Base-by-base conservation (phyloP, 2,797 vertebrate species). In the Choloepus didactylus region DNA sequence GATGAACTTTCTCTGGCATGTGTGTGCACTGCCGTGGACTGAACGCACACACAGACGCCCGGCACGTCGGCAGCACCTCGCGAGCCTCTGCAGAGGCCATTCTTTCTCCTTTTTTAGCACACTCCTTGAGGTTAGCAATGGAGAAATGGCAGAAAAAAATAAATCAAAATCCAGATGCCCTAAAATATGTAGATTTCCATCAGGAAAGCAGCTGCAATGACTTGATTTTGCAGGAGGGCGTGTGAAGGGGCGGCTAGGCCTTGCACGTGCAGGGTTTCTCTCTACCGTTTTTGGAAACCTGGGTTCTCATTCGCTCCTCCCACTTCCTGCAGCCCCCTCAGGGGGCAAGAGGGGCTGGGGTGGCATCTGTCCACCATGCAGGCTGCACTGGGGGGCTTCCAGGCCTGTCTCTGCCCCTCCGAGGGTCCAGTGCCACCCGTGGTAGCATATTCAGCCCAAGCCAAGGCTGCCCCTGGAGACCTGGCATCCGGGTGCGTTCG, bases 401-500 rank as follows among this genome's bases (percentile, higher is more conserved):
- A 10, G 29, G 3, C 49, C 35, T 5, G 69, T 54, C 35, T 49
- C 3, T 3, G n/a, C 83, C 29, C 23, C 41, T 2, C 7, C 23
- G 10, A 69, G 77, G 46, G 46, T 0, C 41, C 2, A 12, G 2
- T 0, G 46, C 35, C 9, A 4, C 84, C 64, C 25, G 66, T 1
- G 16, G 35, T 1, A 31, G 31, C 0, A 0, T 5, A 19, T 19
- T 35, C n/a, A 51, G 54, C 54, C 0, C 12, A 19, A 56, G 76
- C 91, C 35, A 64, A 11, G 1, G 3, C 19, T 19, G 62, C 87
- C 75, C 92, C 0, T 0, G 38, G 89, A 69, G 12, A 44, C 70
- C 11, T 0, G 0, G 2, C 64, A 3, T n/a, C 5, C 0, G 4
- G 38, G 25, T 2, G 3, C 70, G 6, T 67, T 54, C 67, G 0